These are phyloP conservation scores for Pachycephala philippinensis DNA, from an alignment of 2,113 vertebrate genomes.

Conservation along the genomic window DNA sequence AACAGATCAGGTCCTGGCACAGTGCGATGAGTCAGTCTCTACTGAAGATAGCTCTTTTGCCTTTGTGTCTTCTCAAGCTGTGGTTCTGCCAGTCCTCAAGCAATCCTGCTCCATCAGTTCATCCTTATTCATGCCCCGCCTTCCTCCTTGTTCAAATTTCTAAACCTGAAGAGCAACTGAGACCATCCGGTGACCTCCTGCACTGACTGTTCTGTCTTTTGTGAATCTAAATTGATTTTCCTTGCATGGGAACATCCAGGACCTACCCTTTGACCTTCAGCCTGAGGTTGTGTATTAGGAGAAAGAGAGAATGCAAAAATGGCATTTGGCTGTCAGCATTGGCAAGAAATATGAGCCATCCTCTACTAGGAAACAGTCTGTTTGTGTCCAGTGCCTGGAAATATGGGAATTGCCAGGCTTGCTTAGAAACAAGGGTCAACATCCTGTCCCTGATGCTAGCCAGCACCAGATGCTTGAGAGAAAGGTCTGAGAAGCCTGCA, in stretches of 20 bases:
- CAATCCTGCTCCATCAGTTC: neutral
- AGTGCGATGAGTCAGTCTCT: neutral
- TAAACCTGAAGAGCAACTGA: neutral
- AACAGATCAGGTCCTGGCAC: neutral
- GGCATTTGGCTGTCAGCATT: neutral
- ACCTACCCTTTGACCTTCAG: conserved; percentile 53
- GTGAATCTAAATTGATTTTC: conserved; percentile 48
- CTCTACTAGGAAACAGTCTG: conserved; percentile 10
- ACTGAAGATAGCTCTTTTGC: neutral
- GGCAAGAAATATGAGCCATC: conserved; percentile 33
- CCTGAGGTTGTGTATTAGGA: neutral
- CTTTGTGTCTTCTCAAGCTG: neutral
- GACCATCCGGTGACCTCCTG: conserved; percentile 15
- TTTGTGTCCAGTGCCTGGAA: conserved; percentile 30
- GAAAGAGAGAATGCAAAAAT: conserved; percentile 13
- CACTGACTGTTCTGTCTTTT: conserved; percentile 1
- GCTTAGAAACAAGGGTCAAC: neutral
- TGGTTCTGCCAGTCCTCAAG: neutral
- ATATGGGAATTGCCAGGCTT: conserved; percentile 9
- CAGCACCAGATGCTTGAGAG: conserved; percentile 22
- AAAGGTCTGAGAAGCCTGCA: neutral
- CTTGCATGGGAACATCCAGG: conserved; percentile 40
- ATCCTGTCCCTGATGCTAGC: neutral
- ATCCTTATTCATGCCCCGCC: neutral
- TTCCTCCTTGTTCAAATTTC: neutral